A percentile compares a stretch with the other conserved stretches of the same genome.
Conservation (phyloP, 1,140 invertebrate species). For the Nebria ingens region DNA sequence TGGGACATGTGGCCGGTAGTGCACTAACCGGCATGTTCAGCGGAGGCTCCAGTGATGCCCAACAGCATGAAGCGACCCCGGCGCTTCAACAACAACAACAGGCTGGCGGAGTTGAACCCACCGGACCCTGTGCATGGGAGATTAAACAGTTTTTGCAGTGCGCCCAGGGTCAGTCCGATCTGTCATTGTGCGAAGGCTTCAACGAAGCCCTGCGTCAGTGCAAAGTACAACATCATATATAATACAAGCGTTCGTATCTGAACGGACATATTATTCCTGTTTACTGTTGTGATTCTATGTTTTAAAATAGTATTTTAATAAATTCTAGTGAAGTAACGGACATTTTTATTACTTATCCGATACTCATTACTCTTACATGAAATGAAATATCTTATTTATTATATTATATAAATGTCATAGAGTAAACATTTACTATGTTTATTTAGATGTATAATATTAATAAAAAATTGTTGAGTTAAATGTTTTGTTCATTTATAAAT, state of each 20-base stretch:
- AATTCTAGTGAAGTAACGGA: not conserved
- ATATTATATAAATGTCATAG: too few species aligned
- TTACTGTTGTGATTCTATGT: not conserved
- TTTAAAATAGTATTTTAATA: not conserved
- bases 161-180: slow-evolving; percentile 71
- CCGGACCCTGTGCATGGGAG: slow-evolving; percentile 76
- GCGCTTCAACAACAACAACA: slow-evolving; percentile 34
- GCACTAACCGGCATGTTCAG: slow-evolving; percentile 76
- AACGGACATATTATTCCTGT: too few species aligned
- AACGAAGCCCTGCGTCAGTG: slow-evolving; percentile 88
- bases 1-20: slow-evolving; percentile 77
- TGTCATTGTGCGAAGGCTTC: slow-evolving; percentile 82
- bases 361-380: too few species aligned
- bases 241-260: not conserved
- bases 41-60: slow-evolving; percentile 49
- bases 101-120: slow-evolving; percentile 34
- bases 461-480: too few species aligned
- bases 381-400: too few species aligned
- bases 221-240: slow-evolving; percentile 44
- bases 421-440: too few species aligned
- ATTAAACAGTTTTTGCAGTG: slow-evolving; percentile 83
- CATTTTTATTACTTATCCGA: not conserved
- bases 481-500: too few species aligned
- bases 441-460: too few species aligned
- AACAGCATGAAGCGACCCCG: slow-evolving; percentile 22